Conservation (phyloP, 2,888 invertebrate species). For the Sycophila texana region DNA sequence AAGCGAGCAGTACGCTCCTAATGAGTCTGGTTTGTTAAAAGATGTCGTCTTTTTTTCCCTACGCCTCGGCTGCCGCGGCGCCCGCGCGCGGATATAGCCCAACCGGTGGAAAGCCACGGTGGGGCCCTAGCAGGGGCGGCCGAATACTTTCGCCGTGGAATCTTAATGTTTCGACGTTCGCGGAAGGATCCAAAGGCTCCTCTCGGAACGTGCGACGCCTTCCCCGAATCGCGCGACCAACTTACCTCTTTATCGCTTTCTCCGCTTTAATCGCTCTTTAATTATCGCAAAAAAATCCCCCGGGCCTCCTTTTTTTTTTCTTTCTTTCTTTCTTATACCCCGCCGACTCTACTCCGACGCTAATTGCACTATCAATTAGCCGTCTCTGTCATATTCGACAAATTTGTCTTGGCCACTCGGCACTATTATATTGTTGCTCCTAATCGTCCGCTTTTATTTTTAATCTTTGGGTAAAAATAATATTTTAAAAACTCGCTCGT, state of each 20-base stretch:
- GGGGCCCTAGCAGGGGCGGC: constrained; percentile 5
- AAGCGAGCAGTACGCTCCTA: constrained; percentile 70
- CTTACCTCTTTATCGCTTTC: background rate
- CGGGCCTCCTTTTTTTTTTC: background rate
- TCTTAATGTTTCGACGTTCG: constrained; percentile 66
- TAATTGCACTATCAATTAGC: constrained; percentile 32
- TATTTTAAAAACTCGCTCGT: no score
- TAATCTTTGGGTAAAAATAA: no score
- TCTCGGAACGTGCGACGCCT: constrained; percentile 12
- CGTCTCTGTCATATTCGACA: constrained; percentile 1
- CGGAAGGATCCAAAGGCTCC: constrained; percentile 58
- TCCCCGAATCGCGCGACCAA: constrained; percentile 36
- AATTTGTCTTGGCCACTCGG: background rate
- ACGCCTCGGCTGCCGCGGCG: constrained; percentile 32
- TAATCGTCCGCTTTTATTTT: no score
- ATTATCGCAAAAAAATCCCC: background rate
- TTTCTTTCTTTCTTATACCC: no score
- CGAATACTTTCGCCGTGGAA: constrained; percentile 58
- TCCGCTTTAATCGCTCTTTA: background rate
- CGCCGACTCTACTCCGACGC: background rate
- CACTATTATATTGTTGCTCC: no score
- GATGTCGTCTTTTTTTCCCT: constrained; percentile 64
- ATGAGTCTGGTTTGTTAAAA: constrained; percentile 76
- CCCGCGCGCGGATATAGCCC: constrained; percentile 38
- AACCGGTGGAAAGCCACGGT: constrained; percentile 49